Evolutionary conservation across 2,113 vertebrate species (phyloP), one percentile per base, ranked within the genome.

Genomic region (Pseudolaguvia tuberculata): DNA sequence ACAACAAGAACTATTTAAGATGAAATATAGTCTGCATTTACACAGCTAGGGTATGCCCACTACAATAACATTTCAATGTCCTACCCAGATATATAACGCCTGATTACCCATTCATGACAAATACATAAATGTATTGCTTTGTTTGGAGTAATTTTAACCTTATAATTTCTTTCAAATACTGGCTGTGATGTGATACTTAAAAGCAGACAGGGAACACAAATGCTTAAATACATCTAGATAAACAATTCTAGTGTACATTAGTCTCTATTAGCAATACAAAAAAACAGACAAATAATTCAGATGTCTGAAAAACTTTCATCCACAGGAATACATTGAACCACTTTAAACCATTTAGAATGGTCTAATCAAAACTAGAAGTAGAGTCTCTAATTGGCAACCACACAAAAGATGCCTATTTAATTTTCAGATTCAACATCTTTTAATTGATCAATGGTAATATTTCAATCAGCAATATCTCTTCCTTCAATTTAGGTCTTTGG

Each of bases 261-360:
- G n/a, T 35, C 31, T 35, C 3, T 35, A 4, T 91, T 91, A 91
- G 90, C 92, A 89, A 93, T 93, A 92, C 91, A 89, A 86, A 91
- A 89, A 86, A 88, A 93, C 91, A 92, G n/a, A n/a, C n/a, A n/a
- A n/a, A n/a, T n/a, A n/a, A 92, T 91, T 92, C 89, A 88, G 89
- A 88, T 90, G 90, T 88, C 86, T 90, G 89, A 89, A 89, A 87
- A 87, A 92, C 92, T 92, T 91, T 89, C 88, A 91, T 89, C 91
- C 90, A 83, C 89, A 88, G 88, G 90, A 91, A 87, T 91, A 89
- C 89, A 85, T 86, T 89, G 79, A 83, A 84, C 68, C 87, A 85
- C 87, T 88, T 85, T 88, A 91, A 92, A 91, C 90, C 88, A 93
- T 92, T 91, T 89, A 89, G 90, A 88, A 93, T 91, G 91, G 90